Base-by-base conservation (phyloP, 2,113 vertebrate genomes). In the Austrofundulus limnaeus region DNA sequence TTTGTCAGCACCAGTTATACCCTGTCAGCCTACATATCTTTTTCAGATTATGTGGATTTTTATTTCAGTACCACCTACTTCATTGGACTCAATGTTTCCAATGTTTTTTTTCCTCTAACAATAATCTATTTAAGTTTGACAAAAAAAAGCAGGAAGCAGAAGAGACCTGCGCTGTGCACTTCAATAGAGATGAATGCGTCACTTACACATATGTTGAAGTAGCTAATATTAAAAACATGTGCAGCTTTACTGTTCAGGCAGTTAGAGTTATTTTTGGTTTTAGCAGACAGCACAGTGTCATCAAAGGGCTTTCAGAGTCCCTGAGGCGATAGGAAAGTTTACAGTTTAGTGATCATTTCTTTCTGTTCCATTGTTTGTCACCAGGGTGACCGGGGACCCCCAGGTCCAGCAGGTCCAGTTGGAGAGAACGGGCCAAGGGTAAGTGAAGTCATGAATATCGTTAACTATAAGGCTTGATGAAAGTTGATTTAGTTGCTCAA, bases 351-450 rank as follows among this genome's bases (percentile, higher is more conserved):
- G 1, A n/a, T 24, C 12, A 17, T 12, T 4, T n/a, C 6, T 75
- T 12, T 50, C 16, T 66, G 9, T 54, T 57, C 82, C 55, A 1
- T 57, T 77, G 80, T 67, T 65, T 20, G 82, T 73, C 78, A 78
- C 55, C 89, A 99, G 97, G 97, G 97, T 58, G 95, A 98, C 5
- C 89, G 97, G 68, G 97, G 97, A 68, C 95, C 89, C 78, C 90
- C 94, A 45, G 97, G 97, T 53, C 94, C 95, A 68, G 61, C 94
- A 28, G 97, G 97, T 61, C 94, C 93, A 66, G 88, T 91, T 38
- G 97, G 97, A 61, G 96, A 95, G 82, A 98, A 95, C 64, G 97
- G 97, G 34, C 80, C 91, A 37, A 84, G 68, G 94, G 97, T 99
- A 93, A 94, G 94, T 86, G 28, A 28, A 19, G 28, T 31, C 51